A percentile compares a stretch with the other conserved stretches of the same genome.
These are phyloP conservation scores for Triplophysa rosa DNA, from an alignment of 2,113 vertebrate species.

Conservation along the genomic window DNA sequence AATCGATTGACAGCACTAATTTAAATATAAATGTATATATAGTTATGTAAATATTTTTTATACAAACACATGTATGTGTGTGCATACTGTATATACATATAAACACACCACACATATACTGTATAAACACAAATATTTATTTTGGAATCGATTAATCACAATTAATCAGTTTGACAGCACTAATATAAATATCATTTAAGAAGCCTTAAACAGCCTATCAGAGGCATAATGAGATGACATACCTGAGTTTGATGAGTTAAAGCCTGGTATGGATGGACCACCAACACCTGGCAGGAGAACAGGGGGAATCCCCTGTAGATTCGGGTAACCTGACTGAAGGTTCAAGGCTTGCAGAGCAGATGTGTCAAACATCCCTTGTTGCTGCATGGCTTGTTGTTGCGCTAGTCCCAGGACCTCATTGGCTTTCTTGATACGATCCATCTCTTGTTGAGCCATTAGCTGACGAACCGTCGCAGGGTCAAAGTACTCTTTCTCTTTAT, in stretches of 20 bases:
- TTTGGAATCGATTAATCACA: too few species aligned
- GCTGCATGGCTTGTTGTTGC: constrained; percentile 87
- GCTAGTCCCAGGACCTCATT: constrained; percentile 97
- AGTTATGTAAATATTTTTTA: too few species aligned
- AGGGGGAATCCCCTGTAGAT: constrained; percentile 95
- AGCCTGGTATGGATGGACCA: constrained; percentile 94
- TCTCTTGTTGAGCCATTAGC: constrained; percentile 98
- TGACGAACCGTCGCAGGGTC: constrained; percentile 98
- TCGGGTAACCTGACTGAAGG: constrained; percentile 90
- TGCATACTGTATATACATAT: too few species aligned
- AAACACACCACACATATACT: too few species aligned
- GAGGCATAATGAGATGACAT: constrained; percentile 61
- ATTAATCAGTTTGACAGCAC: too few species aligned
- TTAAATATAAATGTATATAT: too few species aligned
- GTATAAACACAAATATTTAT: too few species aligned
- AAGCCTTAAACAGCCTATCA: constrained; percentile 1
- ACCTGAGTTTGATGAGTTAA: constrained; percentile 99
- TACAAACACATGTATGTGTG: too few species aligned
- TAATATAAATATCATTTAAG: too few species aligned
- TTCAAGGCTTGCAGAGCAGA: constrained; percentile 93
- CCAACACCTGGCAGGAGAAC: constrained; percentile 95
- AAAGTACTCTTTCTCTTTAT: constrained; percentile 99
- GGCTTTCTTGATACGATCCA: constrained; percentile 99
- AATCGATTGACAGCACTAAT: too few species aligned
- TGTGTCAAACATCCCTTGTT: constrained; percentile 95